Conservation (phyloP, 2,113 vertebrate genomes). For the Megaceryle maxima region DNA sequence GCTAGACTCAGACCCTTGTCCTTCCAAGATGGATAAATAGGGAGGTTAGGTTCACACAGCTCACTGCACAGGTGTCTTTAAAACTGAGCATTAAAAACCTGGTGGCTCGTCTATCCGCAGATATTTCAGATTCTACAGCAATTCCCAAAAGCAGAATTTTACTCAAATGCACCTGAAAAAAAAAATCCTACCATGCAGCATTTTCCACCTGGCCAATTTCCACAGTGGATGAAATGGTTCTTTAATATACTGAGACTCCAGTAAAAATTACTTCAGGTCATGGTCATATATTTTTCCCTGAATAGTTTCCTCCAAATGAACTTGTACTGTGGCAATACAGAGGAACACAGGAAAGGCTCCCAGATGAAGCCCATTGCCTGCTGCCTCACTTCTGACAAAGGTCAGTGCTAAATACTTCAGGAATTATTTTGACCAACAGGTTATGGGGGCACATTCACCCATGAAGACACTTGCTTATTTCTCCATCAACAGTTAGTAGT, state of each 20-base stretch:
- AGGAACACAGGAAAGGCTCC: background rate
- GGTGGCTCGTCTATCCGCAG: background rate
- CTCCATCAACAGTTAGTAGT: background rate
- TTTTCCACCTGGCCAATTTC: constrained; percentile 7
- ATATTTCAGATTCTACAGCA: background rate
- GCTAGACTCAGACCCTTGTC: background rate
- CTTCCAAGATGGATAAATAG: background rate
- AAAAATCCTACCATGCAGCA: background rate
- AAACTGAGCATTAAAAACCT: background rate
- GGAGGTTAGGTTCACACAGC: background rate
- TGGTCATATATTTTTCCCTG: background rate
- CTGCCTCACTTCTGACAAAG: background rate
- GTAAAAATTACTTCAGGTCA: background rate
- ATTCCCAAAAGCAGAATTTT: background rate
- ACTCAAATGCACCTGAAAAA: background rate
- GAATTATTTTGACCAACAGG: background rate
- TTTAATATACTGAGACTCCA: background rate
- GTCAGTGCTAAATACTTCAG: background rate
- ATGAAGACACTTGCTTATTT: background rate
- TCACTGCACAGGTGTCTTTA: background rate
- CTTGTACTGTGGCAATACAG: background rate
- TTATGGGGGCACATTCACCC: background rate
- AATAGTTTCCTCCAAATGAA: background rate
- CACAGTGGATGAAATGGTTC: background rate
- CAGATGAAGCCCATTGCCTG: background rate